A percentile compares a stretch with the other conserved stretches of the same genome.
phyloP scores from a whole-genome alignment of 2,113 vertebrate genomes.

The Tetraodon nigroviridis region DNA sequence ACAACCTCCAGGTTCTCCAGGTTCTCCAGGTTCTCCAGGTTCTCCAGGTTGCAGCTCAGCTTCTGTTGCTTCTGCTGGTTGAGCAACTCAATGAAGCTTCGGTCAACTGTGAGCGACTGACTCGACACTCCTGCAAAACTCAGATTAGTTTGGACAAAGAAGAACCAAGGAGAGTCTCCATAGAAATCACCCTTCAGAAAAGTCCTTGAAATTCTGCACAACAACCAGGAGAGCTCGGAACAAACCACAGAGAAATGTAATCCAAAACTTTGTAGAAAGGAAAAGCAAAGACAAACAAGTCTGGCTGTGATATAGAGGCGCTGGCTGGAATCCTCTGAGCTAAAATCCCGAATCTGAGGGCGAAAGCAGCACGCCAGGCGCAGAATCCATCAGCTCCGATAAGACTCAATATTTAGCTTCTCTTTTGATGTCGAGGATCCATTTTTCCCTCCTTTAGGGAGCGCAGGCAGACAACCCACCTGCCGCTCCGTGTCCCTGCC shows the following conservation, averaged over 20 bases:
- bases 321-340: not conserved
- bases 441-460: conserved; percentile 38
- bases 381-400: conserved; percentile 22
- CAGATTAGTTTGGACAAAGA: no score
- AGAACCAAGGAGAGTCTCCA: not conserved
- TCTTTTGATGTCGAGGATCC: conserved; percentile 39
- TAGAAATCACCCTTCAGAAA: not conserved
- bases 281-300: not conserved
- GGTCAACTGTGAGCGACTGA: no score
- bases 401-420: not conserved
- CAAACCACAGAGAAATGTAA: not conserved
- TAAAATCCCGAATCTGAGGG: conserved; percentile 13
- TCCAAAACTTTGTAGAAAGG: not conserved
- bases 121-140: no score
- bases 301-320: conserved; percentile 4
- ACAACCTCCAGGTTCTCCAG: no score
- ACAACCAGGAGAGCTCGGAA: not conserved
- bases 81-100: no score
- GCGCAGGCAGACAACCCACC: conserved; percentile 17
- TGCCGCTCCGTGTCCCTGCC: conserved; percentile 13
- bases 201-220: not conserved
- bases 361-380: not conserved
- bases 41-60: no score
- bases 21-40: no score
- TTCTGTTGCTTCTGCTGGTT: no score